Base-by-base conservation (phyloP, 2,113 vertebrate species). In the Menura novaehollandiae region DNA sequence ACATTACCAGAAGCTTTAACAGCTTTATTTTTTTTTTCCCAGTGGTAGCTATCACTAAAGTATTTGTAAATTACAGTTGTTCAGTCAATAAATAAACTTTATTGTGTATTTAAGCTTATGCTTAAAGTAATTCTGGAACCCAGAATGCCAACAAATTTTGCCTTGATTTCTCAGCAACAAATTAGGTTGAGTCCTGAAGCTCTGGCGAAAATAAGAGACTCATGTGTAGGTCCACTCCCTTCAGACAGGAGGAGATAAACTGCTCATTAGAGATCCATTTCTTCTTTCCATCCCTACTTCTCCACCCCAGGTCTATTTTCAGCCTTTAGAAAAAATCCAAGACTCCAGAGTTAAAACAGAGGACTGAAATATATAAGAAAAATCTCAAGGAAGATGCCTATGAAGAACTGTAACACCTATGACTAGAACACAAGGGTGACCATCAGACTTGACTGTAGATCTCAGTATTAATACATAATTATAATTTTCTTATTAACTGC, bases 81-180 rank as follows among this genome's bases (percentile, higher is more conserved):
- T 91, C 26, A 63, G 79, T 33, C 79, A 74, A 90, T 90, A 94
- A 92, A 88, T 90, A 88, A 60, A 73, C 33, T 82, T 93, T 86
- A 93, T 77, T 71, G 79, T 80, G 72, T 74, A 27, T 95, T 92
- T 94, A 96, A 95, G 77, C 33, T 73, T 78, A 88, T 77, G 63
- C 30, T 94, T 83, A 35, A 83, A 92, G 88, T 86, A 80, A 86
- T 91, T 91, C 76, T 83, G 66, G 16, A 95, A 32, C 27, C 2
- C 63, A 35, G 51, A 85, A 73, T 60, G 58, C 44, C 49, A 60
- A 49, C 41, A 83, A 69, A 79, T 85, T 96, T 89, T 85, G 74
- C 19, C 77, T 93, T 94, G 37, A 88, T 85, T 93, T 89, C 62
- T 75, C 63, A 82, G 35, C 69, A 90, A 11, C 41, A 49, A 41